These are phyloP conservation scores for Lordiphosa andalusiaca DNA, from an alignment of 2,888 invertebrate genomes.

Conservation along the genomic window DNA sequence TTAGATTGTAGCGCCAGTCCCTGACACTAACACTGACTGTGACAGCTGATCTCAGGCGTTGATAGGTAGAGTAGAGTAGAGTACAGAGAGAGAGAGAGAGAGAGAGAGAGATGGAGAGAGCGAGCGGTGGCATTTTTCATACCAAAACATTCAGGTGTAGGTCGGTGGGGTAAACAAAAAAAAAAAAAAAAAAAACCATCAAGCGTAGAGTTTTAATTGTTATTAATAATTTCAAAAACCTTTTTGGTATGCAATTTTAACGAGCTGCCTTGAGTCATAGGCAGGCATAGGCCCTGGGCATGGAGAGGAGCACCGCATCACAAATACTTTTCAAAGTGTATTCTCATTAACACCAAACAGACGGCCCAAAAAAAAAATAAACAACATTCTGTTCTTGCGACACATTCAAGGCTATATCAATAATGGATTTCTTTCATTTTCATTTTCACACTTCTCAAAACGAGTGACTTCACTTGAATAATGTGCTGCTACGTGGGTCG, in stretches of 20 bases:
- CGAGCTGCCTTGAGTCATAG: conserved; percentile 31
- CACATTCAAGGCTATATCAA: conserved; percentile 66
- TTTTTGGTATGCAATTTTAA: conserved; percentile 25
- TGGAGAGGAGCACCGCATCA: too few species aligned
- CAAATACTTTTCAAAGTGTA: background rate
- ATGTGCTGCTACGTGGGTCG: conserved; percentile 4
- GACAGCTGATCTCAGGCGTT: conserved; percentile 46
- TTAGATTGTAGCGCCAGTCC: conserved; percentile 54
- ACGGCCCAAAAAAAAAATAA: conserved; percentile 5
- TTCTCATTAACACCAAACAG: conserved; percentile 53
- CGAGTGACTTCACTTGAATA: conserved; percentile 35
- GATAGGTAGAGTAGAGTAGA: too few species aligned
- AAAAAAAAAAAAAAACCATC: too few species aligned
- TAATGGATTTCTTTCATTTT: conserved; percentile 47
- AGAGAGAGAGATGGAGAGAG: too few species aligned
- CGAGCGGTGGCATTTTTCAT: conserved; percentile 27
- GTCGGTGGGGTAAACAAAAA: conserved; percentile 14
- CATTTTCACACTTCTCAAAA: conserved; percentile 31
- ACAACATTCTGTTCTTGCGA: conserved; percentile 64
- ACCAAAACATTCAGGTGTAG: conserved; percentile 7
- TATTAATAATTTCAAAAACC: background rate
- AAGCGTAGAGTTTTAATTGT: conserved; percentile 3
- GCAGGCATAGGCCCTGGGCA: conserved; percentile 3
- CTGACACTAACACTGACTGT: conserved; percentile 28
- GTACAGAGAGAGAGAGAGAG: too few species aligned